A percentile compares a stretch with the other conserved stretches of the same genome.
Conservation (phyloP, 2,113 vertebrate genomes). For the Ceratotherium simum region DNA sequence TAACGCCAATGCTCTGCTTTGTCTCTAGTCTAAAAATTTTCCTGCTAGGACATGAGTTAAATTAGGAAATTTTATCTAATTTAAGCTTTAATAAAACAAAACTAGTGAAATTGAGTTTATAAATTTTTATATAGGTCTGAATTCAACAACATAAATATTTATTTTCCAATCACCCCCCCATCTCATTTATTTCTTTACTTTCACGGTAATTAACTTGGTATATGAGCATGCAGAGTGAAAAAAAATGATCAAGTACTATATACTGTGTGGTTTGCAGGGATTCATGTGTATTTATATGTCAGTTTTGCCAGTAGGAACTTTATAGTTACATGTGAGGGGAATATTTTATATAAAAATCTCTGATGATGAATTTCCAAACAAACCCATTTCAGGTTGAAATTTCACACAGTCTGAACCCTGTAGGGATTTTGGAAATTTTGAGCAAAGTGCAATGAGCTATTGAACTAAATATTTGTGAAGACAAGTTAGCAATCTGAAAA, state of each 20-base stretch:
- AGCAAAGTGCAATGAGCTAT: conserved; percentile 14
- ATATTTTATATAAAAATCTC: not conserved
- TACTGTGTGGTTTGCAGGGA: not conserved
- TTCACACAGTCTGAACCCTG: not conserved
- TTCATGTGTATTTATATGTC: not conserved
- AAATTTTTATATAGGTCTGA: not conserved
- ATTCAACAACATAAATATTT: conserved; percentile 23
- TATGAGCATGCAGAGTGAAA: not conserved
- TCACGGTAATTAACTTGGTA: not conserved
- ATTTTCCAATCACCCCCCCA: not conserved
- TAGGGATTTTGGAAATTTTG: conserved; percentile 13
- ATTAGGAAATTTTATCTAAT: not conserved
- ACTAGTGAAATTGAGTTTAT: not conserved
- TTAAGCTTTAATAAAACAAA: not conserved
- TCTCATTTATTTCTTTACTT: not conserved
- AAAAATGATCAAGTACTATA: not conserved
- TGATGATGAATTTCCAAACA: not conserved
- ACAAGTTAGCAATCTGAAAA: conserved; percentile 43
- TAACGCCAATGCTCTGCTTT: not conserved
- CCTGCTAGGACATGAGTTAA: not conserved
- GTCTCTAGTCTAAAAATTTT: not conserved
- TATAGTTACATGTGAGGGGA: not conserved
- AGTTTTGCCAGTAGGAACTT: not conserved
- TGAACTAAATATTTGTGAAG: conserved; percentile 20
- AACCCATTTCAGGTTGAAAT: not conserved